Evolutionary conservation across 2,797 vertebrate species (phyloP).

Genomic region (Toxotes lorentzi): DNA sequence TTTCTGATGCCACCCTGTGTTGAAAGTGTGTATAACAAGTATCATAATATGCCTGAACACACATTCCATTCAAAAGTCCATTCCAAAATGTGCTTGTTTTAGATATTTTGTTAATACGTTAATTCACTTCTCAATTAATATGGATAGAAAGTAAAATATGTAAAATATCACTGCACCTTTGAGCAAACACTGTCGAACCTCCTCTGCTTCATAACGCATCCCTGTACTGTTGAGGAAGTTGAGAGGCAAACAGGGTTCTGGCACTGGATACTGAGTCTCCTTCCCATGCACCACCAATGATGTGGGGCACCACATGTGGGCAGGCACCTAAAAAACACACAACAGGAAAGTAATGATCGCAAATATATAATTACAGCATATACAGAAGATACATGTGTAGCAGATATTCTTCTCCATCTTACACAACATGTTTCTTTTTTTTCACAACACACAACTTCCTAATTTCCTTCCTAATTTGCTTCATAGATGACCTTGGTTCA

Average conservation of each 20-base stretch:
- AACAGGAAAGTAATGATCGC: not conserved
- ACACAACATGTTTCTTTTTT: not conserved
- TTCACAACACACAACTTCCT: not conserved
- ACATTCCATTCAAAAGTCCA: too few species aligned
- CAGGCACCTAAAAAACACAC: conserved; percentile 78
- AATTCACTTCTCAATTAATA: not conserved
- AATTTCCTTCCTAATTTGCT: not conserved
- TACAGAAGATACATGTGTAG: not conserved
- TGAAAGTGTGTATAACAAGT: not conserved
- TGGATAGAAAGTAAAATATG: not conserved
- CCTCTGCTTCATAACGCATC: conserved; percentile 90
- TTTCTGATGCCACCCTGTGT: conserved; percentile 60
- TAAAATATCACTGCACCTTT: conserved; percentile 76
- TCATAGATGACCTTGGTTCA: not conserved
- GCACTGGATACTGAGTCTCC: conserved; percentile 79
- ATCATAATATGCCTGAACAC: not conserved
- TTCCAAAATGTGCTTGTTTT: not conserved
- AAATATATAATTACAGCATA: not conserved
- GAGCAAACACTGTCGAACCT: conserved; percentile 89
- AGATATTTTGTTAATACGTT: not conserved
- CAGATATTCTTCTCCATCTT: not conserved
- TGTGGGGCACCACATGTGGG: conserved; percentile 87
- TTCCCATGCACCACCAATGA: conserved; percentile 83
- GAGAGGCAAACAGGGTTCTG: conserved; percentile 78
- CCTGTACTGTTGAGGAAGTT: conserved; percentile 86